These are phyloP conservation scores for Apostichopus californicus DNA, from an alignment of 35 echinoderm and acorn worm species.

Conservation along the genomic window DNA sequence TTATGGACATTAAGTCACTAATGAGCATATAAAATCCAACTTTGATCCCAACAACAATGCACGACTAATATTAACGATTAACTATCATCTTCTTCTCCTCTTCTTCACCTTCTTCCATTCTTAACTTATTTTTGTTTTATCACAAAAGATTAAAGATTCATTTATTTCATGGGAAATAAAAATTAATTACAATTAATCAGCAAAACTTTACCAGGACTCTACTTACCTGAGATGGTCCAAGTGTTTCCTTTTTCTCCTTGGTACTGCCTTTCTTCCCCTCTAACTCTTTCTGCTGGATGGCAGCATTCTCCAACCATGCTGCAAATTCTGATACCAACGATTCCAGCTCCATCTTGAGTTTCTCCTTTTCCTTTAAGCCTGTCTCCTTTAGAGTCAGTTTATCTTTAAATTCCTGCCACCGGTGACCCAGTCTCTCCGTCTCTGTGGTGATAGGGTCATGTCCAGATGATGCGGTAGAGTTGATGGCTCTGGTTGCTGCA, in stretches of 20 bases:
- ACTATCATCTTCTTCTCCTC: too few relatives aligned
- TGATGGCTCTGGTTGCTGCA: not conserved
- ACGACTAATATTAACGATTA: too few relatives aligned
- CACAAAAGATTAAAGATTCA: too few relatives aligned
- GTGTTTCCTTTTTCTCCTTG: constrained; percentile 26
- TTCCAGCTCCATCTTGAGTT: not conserved
- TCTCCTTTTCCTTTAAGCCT: not conserved
- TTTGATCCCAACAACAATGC: too few relatives aligned
- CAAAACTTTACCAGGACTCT: too few relatives aligned
- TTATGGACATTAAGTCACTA: too few relatives aligned
- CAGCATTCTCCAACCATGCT: constrained; percentile 12
- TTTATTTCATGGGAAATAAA: too few relatives aligned
- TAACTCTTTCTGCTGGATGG: not conserved
- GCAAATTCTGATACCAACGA: not conserved
- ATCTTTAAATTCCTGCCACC: constrained; percentile 1
- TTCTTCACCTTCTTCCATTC: too few relatives aligned
- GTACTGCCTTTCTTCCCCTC: constrained; percentile 11
- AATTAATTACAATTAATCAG: not conserved
- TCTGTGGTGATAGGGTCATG: not conserved
- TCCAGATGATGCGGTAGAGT: constrained; percentile 33
- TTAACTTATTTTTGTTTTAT: too few relatives aligned
- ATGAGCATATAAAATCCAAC: too few relatives aligned
- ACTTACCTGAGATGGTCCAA: not conserved
- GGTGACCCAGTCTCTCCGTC: not conserved
- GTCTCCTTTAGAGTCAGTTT: not conserved